Evolutionary conservation across 2,113 vertebrate species (phyloP).

Genomic region (Turnix velox): DNA sequence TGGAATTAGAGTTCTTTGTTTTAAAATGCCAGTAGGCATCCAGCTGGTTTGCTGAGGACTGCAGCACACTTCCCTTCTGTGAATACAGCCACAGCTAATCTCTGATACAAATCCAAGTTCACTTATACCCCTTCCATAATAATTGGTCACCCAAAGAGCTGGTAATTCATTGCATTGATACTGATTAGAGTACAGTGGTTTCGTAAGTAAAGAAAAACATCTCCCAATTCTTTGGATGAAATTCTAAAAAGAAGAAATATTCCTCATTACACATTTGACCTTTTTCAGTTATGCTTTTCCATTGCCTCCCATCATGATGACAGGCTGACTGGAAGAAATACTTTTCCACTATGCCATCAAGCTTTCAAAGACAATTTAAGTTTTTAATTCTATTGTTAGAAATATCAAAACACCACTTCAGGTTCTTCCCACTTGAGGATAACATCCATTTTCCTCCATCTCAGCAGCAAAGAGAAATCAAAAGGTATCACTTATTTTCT

Average conservation of each 20-base stretch:
- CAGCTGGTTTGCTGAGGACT: background rate
- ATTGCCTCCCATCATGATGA: background rate
- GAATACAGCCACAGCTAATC: background rate
- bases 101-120: conserved; percentile 34
- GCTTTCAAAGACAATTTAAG: background rate
- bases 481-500: background rate
- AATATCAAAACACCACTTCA: background rate
- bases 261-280: background rate
- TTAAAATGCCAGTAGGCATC: conserved; percentile 42
- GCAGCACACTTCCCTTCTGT: background rate
- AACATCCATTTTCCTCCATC: background rate
- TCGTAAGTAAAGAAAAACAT: background rate
- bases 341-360: background rate
- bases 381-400: background rate
- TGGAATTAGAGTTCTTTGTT: conserved; percentile 22
- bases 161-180: background rate
- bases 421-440: background rate
- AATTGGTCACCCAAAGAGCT: background rate
- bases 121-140: background rate
- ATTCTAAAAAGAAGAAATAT: background rate
- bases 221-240: background rate
- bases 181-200: background rate
- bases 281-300: background rate
- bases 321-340: background rate
- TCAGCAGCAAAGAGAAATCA: background rate